Percentiles rank a stretch among this genome's conserved stretches.
Conservation (phyloP, 2,797 vertebrate species). For the Catharus ustulatus region DNA sequence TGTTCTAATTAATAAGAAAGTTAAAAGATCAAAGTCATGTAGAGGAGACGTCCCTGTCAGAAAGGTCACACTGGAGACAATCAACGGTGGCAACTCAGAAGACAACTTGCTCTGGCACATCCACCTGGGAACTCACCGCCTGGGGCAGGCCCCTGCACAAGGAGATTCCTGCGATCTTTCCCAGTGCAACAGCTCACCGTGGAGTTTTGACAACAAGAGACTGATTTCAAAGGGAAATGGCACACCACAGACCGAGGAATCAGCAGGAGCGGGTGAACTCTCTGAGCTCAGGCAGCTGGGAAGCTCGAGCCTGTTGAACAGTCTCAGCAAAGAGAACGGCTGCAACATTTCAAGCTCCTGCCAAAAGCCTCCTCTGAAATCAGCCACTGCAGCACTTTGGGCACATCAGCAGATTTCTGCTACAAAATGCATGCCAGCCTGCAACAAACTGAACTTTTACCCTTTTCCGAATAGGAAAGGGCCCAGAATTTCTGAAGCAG, state of each 20-base stretch:
- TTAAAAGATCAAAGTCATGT: conserved; percentile 50
- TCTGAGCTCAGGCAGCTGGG: background rate
- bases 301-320: background rate
- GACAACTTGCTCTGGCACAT: conserved; percentile 74
- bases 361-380: conserved; percentile 5
- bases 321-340: background rate
- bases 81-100: background rate
- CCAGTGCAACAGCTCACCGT: background rate
- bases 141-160: background rate
- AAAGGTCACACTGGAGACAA: conserved; percentile 55
- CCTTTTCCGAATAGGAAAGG: conserved; percentile 86
- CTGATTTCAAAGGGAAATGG: background rate
- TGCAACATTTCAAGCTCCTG: background rate
- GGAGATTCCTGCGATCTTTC: background rate
- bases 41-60: conserved; percentile 46
- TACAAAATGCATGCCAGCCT: background rate
- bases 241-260: background rate
- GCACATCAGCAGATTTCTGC: background rate
- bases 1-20: conserved; percentile 74
- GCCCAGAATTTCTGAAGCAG: conserved; percentile 85
- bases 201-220: conserved; percentile 6
- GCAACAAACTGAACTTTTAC: conserved; percentile 73
- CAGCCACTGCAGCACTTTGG: conserved; percentile 18
- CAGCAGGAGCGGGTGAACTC: background rate
- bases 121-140: conserved; percentile 79